These are phyloP conservation scores for Alcedo atthis DNA, from an alignment of 2,797 vertebrate genomes.

Conservation along the genomic window DNA sequence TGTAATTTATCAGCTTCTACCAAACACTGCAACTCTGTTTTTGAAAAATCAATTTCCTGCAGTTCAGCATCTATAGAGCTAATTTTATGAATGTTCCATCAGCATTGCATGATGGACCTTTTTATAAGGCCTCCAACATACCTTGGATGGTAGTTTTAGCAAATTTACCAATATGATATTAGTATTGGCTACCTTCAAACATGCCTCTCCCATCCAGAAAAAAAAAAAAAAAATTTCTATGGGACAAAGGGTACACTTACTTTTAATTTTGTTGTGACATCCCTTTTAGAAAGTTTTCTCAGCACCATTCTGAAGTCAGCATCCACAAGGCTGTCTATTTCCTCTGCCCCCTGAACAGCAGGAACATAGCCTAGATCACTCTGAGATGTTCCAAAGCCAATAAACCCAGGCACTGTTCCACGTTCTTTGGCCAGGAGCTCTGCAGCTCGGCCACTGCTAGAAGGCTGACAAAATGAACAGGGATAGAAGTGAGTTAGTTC, in stretches of 20 bases:
- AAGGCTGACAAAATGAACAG: constrained; percentile 83
- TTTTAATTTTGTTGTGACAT: constrained; percentile 93
- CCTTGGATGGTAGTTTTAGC: not conserved
- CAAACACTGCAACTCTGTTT: not conserved
- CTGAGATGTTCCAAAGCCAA: constrained; percentile 89
- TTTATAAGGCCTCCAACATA: not conserved
- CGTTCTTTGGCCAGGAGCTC: constrained; percentile 92
- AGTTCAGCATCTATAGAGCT: not conserved
- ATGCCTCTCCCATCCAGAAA: not conserved
- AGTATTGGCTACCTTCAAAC: not conserved
- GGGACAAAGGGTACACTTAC: constrained; percentile 68
- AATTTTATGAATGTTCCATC: not conserved
- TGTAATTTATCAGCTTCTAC: not conserved
- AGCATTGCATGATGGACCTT: not conserved
- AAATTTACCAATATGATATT: not conserved
- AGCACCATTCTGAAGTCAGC: constrained; percentile 96
- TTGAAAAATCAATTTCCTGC: not conserved
- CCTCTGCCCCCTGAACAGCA: constrained; percentile 93
- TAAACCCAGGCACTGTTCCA: constrained; percentile 92
- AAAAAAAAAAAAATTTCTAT: not conserved
- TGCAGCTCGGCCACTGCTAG: constrained; percentile 93
- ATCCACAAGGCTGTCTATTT: constrained; percentile 94
- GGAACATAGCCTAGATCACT: constrained; percentile 93
- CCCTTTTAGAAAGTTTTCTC: constrained; percentile 94
- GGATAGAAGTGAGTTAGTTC: not conserved